Base-by-base conservation (phyloP, 1,140 invertebrate species). In the Galendromus occidentalis region DNA sequence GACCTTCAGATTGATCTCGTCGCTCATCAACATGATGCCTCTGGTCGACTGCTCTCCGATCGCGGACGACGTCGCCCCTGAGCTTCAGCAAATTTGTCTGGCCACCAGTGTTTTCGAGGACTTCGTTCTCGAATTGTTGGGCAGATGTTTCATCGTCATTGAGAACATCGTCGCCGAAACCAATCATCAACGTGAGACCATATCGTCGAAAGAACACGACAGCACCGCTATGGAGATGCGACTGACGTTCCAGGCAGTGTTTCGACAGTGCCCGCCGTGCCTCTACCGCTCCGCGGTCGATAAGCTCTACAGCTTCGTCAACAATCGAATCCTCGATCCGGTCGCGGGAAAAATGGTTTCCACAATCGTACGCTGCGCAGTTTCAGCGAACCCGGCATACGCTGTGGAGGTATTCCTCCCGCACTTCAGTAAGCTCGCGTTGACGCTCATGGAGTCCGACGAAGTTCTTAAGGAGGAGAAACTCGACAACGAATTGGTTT, bases 81-180 rank as follows among this genome's bases (percentile, higher is more conserved):
- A 85, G 64, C 86, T 91, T 70, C 78, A 82, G 65, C 76, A 85
- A 45, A 77, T 88, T 1, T 89, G 86, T 74, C 82, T 84, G 68
- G 82, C 84, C 18, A 88, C 88, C 0, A 85, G 85, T 0, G 81
- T 84, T 66, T 86, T 94, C 71, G 89, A 94, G 77, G 86, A 88
- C 71, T 92, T 94, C 74, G 81, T 92, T 2, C 71, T 91, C 7
- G 84, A 91, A 71, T 88, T 91, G 71, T 75, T 95, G 59, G 88
- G 92, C 69, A 68, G 82, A 47, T 75, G 86, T 65, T 86, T 87
- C 70, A 72, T 76, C 0, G 77, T 88, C 5, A 83, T 90, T 65
- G 86, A 90, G 70, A 86, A 82, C 1, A 39, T 39, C 33, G 84
- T 82, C 67, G 78, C 82, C 0, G 74, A 83, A 44, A 85, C 86